These are phyloP conservation scores for Chloromyia formosa DNA, from an alignment of 2,888 invertebrate species.

Conservation along the genomic window DNA sequence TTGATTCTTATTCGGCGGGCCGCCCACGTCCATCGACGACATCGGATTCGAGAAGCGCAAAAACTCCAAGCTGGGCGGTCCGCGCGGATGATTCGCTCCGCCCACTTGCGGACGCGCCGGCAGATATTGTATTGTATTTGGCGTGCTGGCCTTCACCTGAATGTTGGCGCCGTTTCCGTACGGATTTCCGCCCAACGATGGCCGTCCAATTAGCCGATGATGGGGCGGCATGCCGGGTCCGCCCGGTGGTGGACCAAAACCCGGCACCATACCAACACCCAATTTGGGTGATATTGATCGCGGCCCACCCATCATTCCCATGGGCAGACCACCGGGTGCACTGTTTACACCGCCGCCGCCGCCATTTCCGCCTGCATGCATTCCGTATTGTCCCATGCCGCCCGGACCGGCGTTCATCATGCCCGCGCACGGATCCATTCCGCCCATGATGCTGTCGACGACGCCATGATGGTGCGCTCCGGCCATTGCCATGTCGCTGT, in stretches of 20 bases:
- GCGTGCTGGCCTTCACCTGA: constrained; percentile 95
- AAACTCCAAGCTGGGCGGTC: constrained; percentile 89
- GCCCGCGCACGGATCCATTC: constrained; percentile 53
- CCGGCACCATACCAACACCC: constrained; percentile 66
- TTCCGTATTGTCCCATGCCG: constrained; percentile 59
- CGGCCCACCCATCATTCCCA: constrained; percentile 67
- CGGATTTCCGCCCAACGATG: constrained; percentile 69
- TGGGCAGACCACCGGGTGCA: constrained; percentile 55
- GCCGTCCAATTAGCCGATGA: constrained; percentile 72
- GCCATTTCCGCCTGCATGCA: constrained; percentile 50
- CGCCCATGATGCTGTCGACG: constrained; percentile 56
- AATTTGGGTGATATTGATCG: constrained; percentile 74
- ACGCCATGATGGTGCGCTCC: constrained; percentile 48
- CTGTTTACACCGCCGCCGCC: constrained; percentile 47
- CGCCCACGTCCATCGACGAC: constrained; percentile 53
- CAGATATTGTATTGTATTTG: constrained; percentile 97
- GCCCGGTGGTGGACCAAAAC: constrained; percentile 59
- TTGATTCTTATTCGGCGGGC: constrained; percentile 52
- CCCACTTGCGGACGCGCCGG: constrained; percentile 92
- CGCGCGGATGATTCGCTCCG: constrained; percentile 72
- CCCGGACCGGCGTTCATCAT: constrained; percentile 63
- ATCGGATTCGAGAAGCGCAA: constrained; percentile 87
- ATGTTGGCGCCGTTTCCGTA: constrained; percentile 73
- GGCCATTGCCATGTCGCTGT: constrained; percentile 41
- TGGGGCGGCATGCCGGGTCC: constrained; percentile 60